Conservation (phyloP, 1,140 invertebrate species). For the Steinernema feltiae region DNA sequence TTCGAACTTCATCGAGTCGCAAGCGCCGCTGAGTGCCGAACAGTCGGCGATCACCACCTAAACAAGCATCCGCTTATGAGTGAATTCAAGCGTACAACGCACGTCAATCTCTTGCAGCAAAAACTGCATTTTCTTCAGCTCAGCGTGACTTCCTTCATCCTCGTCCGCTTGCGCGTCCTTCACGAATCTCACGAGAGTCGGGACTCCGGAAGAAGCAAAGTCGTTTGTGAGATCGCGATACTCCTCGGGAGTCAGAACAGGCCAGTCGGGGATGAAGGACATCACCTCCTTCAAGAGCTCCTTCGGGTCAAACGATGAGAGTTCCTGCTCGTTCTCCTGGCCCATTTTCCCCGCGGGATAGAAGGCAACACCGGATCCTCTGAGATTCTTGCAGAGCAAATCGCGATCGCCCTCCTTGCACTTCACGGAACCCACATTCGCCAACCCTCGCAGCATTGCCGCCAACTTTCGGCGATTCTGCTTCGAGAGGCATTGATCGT, state of each 20-base stretch:
- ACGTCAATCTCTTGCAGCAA: slow-evolving; percentile 65
- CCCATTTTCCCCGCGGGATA: slow-evolving; percentile 59
- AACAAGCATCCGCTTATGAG: neutral
- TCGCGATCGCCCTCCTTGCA: slow-evolving; percentile 58
- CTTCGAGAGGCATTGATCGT: slow-evolving; percentile 36
- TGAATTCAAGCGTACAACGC: slow-evolving; percentile 49
- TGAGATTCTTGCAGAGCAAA: slow-evolving; percentile 61
- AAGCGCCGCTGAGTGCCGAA: slow-evolving; percentile 62
- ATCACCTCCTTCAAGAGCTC: slow-evolving; percentile 64
- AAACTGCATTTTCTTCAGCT: slow-evolving; percentile 63
- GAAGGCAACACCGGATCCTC: slow-evolving; percentile 61
- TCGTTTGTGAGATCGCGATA: slow-evolving; percentile 1
- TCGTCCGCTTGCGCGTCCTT: slow-evolving; percentile 62
- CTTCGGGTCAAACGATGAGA: slow-evolving; percentile 59
- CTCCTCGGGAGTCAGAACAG: slow-evolving; percentile 54
- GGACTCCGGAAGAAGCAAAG: slow-evolving; percentile 60
- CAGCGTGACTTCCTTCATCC: slow-evolving; percentile 60
- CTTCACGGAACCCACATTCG: slow-evolving; percentile 63
- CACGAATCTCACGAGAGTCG: slow-evolving; percentile 67
- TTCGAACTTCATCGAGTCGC: slow-evolving; percentile 60
- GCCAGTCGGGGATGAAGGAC: slow-evolving; percentile 62
- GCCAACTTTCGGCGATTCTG: slow-evolving; percentile 41
- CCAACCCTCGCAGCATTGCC: slow-evolving; percentile 62
- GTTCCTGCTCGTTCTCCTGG: slow-evolving; percentile 55
- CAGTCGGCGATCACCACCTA: slow-evolving; percentile 63